A percentile compares a stretch with the other conserved stretches of the same genome.
phyloP scores from a whole-genome alignment of 2,113 vertebrate genomes.

The Brachionichthys hirsutus region DNA sequence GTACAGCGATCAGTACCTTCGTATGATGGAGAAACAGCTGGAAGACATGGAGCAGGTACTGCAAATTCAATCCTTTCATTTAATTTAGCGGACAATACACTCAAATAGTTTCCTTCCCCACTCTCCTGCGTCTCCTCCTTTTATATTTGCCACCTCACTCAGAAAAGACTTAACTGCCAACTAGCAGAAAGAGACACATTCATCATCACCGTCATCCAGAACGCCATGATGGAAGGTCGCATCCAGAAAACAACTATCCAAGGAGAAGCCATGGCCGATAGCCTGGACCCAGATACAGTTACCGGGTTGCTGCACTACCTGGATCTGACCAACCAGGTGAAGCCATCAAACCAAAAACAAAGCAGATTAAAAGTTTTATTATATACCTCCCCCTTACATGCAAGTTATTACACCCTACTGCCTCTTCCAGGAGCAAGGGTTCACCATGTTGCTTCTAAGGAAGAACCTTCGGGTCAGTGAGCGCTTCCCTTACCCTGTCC shows the following conservation, averaged over 20 bases:
- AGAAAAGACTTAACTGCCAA: constrained; percentile 75
- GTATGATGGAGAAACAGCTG: constrained; percentile 82
- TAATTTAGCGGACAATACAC: neutral
- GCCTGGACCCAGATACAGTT: constrained; percentile 72
- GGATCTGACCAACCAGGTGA: constrained; percentile 65
- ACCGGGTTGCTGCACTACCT: constrained; percentile 76
- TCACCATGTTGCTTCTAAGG: constrained; percentile 79
- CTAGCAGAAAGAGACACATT: constrained; percentile 79
- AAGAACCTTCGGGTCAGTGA: constrained; percentile 77
- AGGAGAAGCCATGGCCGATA: constrained; percentile 70
- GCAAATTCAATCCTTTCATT: too few relatives aligned
- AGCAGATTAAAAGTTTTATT: too few relatives aligned
- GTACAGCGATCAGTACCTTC: constrained; percentile 74
- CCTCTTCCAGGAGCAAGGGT: constrained; percentile 64
- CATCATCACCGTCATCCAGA: constrained; percentile 79
- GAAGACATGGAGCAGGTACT: constrained; percentile 69
- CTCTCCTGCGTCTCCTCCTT: too few relatives aligned
- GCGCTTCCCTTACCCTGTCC: constrained; percentile 80
- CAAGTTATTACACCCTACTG: neutral
- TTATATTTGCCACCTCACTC: neutral
- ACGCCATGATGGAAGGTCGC: constrained; percentile 80
- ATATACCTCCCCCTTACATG: neutral
- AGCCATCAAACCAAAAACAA: too few relatives aligned
- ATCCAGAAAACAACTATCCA: constrained; percentile 69
- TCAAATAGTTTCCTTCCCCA: neutral